These are phyloP conservation scores for Phyllotreta striolata DNA, from an alignment of 2,888 invertebrate species.

Conservation along the genomic window DNA sequence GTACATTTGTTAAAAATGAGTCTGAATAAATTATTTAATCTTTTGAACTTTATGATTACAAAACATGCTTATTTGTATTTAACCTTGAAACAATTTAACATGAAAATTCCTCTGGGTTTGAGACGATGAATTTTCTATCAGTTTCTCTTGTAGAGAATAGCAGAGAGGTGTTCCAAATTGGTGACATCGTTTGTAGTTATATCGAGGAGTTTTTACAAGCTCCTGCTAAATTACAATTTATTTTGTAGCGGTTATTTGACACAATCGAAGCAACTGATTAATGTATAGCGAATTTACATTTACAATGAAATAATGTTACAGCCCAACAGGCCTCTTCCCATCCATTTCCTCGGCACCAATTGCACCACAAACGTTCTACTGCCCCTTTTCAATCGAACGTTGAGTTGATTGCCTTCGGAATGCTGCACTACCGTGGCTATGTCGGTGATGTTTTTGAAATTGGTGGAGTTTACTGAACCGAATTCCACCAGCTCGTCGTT, in stretches of 20 bases:
- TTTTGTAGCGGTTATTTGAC: neutral
- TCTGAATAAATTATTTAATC: no score
- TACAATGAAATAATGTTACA: constrained; percentile 69
- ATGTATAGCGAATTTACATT: constrained; percentile 11
- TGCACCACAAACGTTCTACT: constrained; percentile 64
- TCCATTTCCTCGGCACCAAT: constrained; percentile 78
- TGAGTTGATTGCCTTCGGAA: constrained; percentile 65
- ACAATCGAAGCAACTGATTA: neutral
- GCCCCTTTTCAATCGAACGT: constrained; percentile 66
- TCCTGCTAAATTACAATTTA: constrained; percentile 4
- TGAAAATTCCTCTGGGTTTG: neutral
- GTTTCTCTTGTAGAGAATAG: constrained; percentile 20
- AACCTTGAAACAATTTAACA: no score
- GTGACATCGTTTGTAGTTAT: constrained; percentile 20
- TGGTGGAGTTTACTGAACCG: constrained; percentile 76
- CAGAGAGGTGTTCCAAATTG: constrained; percentile 9
- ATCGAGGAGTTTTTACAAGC: constrained; percentile 22
- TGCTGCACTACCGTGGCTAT: constrained; percentile 74
- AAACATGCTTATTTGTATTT: no score
- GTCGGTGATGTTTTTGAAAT: constrained; percentile 74
- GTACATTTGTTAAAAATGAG: no score
- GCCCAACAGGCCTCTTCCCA: constrained; percentile 80
- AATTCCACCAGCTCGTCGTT: constrained; percentile 79
- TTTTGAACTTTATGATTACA: no score
- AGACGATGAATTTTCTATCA: constrained; percentile 17